These are phyloP conservation scores for Hipparchia sbordonii DNA, from an alignment of 2,888 invertebrate species.

Conservation along the genomic window DNA sequence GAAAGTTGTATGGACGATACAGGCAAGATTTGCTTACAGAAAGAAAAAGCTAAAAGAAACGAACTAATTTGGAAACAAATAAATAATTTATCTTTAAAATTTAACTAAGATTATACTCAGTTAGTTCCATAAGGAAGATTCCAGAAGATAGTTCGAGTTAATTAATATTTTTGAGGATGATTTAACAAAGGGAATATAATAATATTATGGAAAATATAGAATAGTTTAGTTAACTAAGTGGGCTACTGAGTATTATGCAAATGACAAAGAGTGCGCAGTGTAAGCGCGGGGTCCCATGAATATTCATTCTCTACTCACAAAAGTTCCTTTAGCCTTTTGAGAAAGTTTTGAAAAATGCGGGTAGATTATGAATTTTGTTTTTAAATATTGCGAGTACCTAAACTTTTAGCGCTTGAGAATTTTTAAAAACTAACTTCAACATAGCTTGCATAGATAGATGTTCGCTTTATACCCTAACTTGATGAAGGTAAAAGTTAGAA, in stretches of 20 bases:
- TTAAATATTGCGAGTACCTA: conserved; percentile 17
- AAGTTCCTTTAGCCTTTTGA: conserved; percentile 38
- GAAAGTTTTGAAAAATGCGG: conserved; percentile 33
- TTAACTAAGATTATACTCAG: no score
- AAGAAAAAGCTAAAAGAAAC: no score
- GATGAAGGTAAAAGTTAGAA: neutral
- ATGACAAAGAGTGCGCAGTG: conserved; percentile 44
- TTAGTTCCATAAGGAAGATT: no score
- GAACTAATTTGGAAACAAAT: no score
- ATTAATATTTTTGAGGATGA: neutral
- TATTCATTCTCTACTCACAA: conserved; percentile 44
- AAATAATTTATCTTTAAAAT: no score
- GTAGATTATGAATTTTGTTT: conserved; percentile 33
- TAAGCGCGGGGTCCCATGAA: conserved; percentile 45
- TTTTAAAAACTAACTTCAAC: conserved; percentile 15
- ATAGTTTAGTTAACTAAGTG: conserved; percentile 37
- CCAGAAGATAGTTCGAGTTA: no score
- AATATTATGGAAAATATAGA: conserved; percentile 28
- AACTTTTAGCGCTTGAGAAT: conserved; percentile 22
- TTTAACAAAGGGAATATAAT: conserved; percentile 2
- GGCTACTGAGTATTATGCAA: conserved; percentile 48
- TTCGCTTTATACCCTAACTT: conserved; percentile 4
- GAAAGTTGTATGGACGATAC: no score
- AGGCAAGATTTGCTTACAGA: no score
- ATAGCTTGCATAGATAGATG: conserved; percentile 14